These are phyloP conservation scores for Nycticorax nycticorax DNA, from an alignment of 2,113 vertebrate genomes.

Conservation along the genomic window DNA sequence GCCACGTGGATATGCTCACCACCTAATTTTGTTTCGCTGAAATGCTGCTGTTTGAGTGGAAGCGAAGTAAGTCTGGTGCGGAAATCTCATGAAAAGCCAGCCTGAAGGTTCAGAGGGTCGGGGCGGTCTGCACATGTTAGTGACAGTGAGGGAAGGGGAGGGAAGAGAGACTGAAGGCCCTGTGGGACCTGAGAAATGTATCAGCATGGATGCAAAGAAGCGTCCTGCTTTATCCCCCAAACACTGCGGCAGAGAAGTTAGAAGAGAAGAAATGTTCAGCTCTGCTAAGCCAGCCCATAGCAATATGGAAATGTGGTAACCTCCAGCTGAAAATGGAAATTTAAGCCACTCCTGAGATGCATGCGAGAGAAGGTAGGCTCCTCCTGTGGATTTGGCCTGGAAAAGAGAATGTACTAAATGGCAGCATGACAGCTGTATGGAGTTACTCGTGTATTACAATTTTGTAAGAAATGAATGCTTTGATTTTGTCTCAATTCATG, in stretches of 20 bases:
- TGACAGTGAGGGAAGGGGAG: not conserved
- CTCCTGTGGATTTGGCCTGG: not conserved
- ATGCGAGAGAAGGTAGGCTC: not conserved
- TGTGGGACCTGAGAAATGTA: not conserved
- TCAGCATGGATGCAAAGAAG: not conserved
- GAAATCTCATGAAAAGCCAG: not conserved
- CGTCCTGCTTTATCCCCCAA: not conserved
- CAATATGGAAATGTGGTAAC: not conserved
- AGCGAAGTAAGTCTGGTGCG: not conserved
- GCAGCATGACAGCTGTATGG: not conserved
- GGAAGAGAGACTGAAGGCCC: not conserved
- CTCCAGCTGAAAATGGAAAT: not conserved
- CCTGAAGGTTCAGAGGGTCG: not conserved
- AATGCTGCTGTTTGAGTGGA: not conserved
- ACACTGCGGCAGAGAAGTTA: not conserved
- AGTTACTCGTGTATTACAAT: not conserved
- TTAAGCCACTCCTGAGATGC: not conserved
- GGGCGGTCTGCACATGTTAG: fast-evolving
- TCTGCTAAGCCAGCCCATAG: not conserved
- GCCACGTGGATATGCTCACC: fast-evolving
- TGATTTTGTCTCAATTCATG: not conserved
- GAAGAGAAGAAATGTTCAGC: not conserved
- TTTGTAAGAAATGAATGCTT: not conserved
- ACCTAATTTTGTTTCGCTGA: not conserved
- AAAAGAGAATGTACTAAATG: not conserved